Percentiles rank a stretch among this genome's conserved stretches.
These are phyloP conservation scores for Melipona quadrifasciata DNA, from an alignment of 1,140 invertebrate genomes.

Conservation along the genomic window DNA sequence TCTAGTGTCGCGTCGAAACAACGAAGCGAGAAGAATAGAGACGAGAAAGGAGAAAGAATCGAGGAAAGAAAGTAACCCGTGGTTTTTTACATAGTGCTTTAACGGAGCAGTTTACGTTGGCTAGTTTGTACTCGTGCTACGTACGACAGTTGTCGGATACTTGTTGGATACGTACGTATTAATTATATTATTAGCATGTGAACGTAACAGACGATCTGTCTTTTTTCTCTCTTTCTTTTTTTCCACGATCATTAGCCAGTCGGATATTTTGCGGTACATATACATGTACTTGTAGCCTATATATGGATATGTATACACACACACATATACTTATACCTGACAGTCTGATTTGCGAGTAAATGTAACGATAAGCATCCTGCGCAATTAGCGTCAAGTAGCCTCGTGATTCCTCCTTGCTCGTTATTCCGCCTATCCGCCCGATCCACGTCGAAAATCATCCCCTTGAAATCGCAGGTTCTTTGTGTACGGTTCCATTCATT, in stretches of 20 bases:
- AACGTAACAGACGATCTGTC: slow-evolving; percentile 29
- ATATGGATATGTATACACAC: not conserved
- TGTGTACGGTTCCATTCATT: slow-evolving; percentile 40
- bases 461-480: slow-evolving; percentile 44
- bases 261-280: slow-evolving; percentile 35
- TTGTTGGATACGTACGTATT: not conserved
- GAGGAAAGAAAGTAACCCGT: not conserved
- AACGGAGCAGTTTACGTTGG: not conserved
- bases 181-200: slow-evolving; percentile 7
- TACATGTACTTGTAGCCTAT: not conserved
- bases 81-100: not conserved
- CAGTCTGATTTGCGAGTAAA: slow-evolving; percentile 39
- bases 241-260: slow-evolving; percentile 40
- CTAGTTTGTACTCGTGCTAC: not conserved
- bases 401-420: slow-evolving; percentile 51
- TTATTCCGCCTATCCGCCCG: slow-evolving; percentile 54
- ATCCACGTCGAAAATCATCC: slow-evolving; percentile 50
- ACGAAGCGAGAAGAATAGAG: not conserved
- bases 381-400: slow-evolving; percentile 66
- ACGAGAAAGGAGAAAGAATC: not conserved
- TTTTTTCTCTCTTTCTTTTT: slow-evolving; percentile 32
- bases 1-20: not conserved
- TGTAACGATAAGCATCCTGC: slow-evolving; percentile 53
- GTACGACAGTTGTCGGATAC: not conserved
- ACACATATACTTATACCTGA: slow-evolving; percentile 19